Evolutionary conservation across 2,797 vertebrate genomes (phyloP).

Genomic region (Petrocephalus schoutedeni): DNA sequence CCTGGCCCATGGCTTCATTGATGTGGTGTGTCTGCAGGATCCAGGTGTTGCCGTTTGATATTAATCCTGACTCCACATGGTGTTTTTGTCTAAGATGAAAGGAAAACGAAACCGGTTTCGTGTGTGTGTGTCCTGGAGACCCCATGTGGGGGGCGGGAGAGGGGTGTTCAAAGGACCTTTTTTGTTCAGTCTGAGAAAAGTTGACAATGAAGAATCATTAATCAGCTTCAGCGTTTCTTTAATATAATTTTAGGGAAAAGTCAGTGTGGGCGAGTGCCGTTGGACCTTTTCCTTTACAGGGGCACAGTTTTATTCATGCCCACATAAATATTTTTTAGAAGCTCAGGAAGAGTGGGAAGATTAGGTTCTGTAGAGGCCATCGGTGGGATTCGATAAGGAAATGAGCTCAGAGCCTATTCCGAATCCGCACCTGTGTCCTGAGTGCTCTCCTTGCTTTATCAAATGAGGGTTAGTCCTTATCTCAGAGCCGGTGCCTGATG

Average conservation of each 20-base stretch:
- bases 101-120: slow-evolving; percentile 15
- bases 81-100: slow-evolving; percentile 1
- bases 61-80: slow-evolving; percentile 18
- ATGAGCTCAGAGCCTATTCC: background rate
- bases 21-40: background rate
- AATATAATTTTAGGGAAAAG: background rate
- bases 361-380: background rate
- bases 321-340: background rate
- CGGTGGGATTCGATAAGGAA: slow-evolving; percentile 8
- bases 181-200: background rate
- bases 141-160: background rate
- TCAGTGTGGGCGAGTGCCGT: background rate
- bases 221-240: background rate
- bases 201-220: slow-evolving; percentile 7
- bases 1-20: background rate
- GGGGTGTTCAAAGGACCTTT: background rate
- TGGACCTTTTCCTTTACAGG: background rate
- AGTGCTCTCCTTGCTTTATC: background rate
- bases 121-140: background rate
- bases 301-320: background rate
- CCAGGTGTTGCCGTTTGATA: slow-evolving; percentile 18
- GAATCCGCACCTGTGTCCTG: background rate
- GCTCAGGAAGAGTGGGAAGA: background rate
- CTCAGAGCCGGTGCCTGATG: background rate
- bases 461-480: slow-evolving; percentile 1